Evolutionary conservation across 2,113 vertebrate species (phyloP), one percentile per base, ranked within the genome.

Genomic region (Limanda limanda): DNA sequence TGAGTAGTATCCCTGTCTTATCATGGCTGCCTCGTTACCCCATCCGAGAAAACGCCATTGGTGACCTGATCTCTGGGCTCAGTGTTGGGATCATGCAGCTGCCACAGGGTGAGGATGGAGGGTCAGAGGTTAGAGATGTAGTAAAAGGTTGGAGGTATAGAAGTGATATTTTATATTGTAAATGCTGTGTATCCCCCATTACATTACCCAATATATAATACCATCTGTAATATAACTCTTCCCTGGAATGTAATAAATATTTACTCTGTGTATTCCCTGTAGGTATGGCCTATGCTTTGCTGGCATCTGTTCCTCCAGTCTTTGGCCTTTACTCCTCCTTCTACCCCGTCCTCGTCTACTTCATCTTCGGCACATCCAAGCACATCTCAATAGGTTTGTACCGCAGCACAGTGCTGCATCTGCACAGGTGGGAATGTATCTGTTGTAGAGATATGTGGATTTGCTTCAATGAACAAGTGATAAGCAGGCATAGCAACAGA

Each of bases 71-170:
- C 18, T 96, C 97, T 0, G 97, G 97, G 52, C 89, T 99, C 91
- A 98, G 97, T 3, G 97, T 97, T 82, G 97, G 96, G 56, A 96
- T 99, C 90, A 97, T 98, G 95, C 97, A 98, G 75, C 93, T 99
- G 27, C 97, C 97, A 2, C 97, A 98, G 89, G 97, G 94, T 94
- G 63, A 86, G 74, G 63, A 54, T 60, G 45, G 21, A 74, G 21
- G 20, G 20, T 66, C 14, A 78, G 7, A 24, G 11, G 2, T 42
- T 13, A 42, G 17, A 18, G 37, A 60, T 17, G 24, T 18, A 48
- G 11, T 42, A 42, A 42, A 3, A 12, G 35, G 35, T 37, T 37
- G 35, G 35, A 37, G 35, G 9, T 9, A 37, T 37, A 37, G 8
- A 37, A 37, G 9, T 37, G 8, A 37, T 37, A 5, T 37, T 10